These are phyloP conservation scores for Ciconia boyciana DNA, from an alignment of 2,113 vertebrate species.

Conservation along the genomic window DNA sequence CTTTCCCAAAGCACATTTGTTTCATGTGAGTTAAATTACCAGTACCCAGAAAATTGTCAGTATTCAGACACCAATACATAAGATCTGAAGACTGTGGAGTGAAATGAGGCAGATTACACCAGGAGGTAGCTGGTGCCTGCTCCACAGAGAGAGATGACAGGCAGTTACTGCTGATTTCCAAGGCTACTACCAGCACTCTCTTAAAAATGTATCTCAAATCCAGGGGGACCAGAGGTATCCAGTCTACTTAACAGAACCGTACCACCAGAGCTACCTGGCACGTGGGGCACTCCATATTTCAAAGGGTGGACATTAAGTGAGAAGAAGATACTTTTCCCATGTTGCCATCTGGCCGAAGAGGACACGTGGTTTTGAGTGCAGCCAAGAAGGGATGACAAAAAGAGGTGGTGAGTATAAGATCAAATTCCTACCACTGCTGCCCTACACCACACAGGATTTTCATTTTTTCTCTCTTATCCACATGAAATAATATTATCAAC, in stretches of 20 bases:
- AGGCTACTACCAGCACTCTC: not conserved
- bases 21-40: not conserved
- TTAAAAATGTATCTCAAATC: not conserved
- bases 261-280: not conserved
- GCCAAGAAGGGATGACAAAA: not conserved
- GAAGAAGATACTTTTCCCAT: not conserved
- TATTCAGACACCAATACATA: not conserved
- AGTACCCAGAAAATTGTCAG: not conserved
- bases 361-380: not conserved
- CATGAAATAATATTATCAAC: not conserved
- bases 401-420: not conserved
- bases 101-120: not conserved
- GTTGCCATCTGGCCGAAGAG: not conserved
- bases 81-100: not conserved
- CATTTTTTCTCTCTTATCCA: not conserved
- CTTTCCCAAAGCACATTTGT: not conserved
- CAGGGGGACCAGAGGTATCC: not conserved
- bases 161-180: not conserved
- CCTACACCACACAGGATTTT: not conserved
- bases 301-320: not conserved
- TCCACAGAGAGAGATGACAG: not conserved
- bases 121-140: not conserved
- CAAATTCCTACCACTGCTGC: not conserved
- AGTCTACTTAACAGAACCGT: not conserved
- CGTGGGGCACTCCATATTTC: not conserved